phyloP scores from a whole-genome alignment of 2,113 vertebrate species.

The Halichoerus grypus region DNA sequence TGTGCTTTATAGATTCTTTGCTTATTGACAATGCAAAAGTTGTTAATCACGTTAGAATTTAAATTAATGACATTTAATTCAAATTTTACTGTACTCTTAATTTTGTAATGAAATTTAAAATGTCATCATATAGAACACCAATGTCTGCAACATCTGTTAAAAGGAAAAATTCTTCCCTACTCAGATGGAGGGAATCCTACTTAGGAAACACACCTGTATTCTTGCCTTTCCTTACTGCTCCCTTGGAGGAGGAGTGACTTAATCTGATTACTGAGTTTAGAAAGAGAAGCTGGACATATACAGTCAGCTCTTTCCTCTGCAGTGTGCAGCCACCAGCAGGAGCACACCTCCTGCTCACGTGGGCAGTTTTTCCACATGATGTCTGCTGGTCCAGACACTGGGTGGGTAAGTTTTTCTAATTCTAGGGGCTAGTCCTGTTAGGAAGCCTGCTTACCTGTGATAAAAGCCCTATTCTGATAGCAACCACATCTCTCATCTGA shows the following conservation, averaged over 20 bases:
- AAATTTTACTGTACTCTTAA: slow-evolving; percentile 12
- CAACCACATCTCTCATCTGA: neutral
- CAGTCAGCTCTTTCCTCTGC: neutral
- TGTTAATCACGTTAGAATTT: slow-evolving; percentile 34
- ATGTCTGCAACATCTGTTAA: neutral
- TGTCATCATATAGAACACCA: neutral
- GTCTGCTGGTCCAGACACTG: neutral
- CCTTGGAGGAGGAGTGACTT: neutral
- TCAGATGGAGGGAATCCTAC: neutral
- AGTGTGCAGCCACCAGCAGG: neutral
- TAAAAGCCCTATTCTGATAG: neutral
- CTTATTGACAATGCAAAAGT: slow-evolving; percentile 18
- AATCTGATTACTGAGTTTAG: neutral
- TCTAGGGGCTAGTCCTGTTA: neutral
- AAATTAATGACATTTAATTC: slow-evolving; percentile 46
- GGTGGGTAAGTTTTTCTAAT: neutral
- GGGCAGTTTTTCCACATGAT: neutral
- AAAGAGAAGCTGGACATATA: neutral
- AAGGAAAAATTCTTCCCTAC: neutral
- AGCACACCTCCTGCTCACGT: neutral
- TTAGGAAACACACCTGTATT: neutral
- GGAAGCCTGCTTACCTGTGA: neutral
- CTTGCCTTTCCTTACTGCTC: neutral
- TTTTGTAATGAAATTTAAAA: slow-evolving; percentile 40
- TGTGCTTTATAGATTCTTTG: slow-evolving; percentile 36